Conservation (phyloP, 2,888 invertebrate species). For the Plemyria rubiginata region DNA sequence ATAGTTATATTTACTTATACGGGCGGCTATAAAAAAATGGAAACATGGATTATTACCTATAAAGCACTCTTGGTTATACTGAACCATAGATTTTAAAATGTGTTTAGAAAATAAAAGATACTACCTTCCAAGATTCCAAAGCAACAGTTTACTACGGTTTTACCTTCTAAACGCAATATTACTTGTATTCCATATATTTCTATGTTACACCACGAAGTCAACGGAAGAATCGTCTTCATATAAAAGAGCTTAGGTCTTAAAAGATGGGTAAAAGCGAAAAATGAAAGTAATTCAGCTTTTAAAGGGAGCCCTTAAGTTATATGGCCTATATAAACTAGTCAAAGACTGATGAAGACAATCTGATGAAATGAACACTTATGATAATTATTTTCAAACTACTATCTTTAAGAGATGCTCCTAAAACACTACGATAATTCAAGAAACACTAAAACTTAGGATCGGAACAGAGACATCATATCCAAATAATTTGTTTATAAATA, state of each 20-base stretch:
- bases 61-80: background rate
- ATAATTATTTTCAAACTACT: too few species aligned
- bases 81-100: conserved; percentile 9
- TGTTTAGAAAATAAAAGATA: background rate
- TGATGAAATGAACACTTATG: too few species aligned
- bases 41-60: conserved; percentile 1
- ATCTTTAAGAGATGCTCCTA: too few species aligned
- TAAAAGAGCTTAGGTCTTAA: background rate
- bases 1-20: background rate
- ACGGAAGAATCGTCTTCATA: background rate
- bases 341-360: background rate
- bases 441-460: background rate
- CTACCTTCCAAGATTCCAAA: background rate
- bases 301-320: conserved; percentile 1
- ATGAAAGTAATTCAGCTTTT: conserved; percentile 2
- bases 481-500: background rate
- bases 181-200: conserved; percentile 6
- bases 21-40: background rate
- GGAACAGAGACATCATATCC: background rate
- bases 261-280: background rate
- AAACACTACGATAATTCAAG: too few species aligned
- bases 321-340: conserved; percentile 2
- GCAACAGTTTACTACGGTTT: background rate
- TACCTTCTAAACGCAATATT: conserved; percentile 2
- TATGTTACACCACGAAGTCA: conserved; percentile 1